Conservation (phyloP, 2,888 invertebrate genomes). For the Marronus borbonicus region DNA sequence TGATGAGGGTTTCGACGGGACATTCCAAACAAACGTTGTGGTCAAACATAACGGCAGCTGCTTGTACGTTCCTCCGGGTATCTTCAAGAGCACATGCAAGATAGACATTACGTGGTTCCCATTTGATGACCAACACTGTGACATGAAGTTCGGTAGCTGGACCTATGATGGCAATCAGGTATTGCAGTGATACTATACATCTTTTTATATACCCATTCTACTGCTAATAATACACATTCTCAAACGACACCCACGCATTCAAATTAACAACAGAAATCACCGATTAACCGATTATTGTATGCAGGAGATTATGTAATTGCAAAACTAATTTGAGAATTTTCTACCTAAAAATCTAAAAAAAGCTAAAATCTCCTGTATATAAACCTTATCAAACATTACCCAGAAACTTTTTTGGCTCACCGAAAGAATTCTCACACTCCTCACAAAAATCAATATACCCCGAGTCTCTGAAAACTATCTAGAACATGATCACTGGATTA, state of each 20-base stretch:
- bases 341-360: too few relatives aligned
- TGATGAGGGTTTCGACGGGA: conserved; percentile 99
- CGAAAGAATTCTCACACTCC: conserved; percentile 33
- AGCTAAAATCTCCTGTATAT: conserved; percentile 3
- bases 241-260: not conserved
- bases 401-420: conserved; percentile 38
- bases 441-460: not conserved
- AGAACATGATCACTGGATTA: conserved; percentile 43
- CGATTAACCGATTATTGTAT: not conserved
- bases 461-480: not conserved
- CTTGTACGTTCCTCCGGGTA: conserved; percentile 99
- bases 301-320: not conserved
- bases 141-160: conserved; percentile 99
- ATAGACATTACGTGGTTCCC: conserved; percentile 99
- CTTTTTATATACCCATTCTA: conserved; percentile 55
- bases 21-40: conserved; percentile 99
- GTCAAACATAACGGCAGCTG: conserved; percentile 98
- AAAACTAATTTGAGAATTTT: too few relatives aligned
- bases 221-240: not conserved
- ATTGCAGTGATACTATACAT: conserved; percentile 68
- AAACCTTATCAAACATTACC: not conserved
- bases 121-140: conserved; percentile 99
- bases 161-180: conserved; percentile 98
- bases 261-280: not conserved
- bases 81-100: conserved; percentile 99